phyloP scores from a whole-genome alignment of 2,113 vertebrate species.

The Neodon shergylaensis region DNA sequence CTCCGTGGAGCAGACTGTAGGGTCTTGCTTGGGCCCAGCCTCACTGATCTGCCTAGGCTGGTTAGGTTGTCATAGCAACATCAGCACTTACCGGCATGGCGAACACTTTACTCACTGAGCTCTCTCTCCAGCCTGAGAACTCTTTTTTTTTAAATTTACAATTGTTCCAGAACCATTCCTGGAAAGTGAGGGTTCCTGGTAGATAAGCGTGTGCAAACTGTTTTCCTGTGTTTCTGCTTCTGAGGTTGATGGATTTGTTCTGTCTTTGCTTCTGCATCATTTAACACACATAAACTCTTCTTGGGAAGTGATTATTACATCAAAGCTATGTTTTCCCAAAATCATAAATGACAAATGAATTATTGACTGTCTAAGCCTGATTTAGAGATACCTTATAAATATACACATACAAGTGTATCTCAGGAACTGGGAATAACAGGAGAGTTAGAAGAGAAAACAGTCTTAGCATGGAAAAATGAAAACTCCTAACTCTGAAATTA shows the following conservation, averaged over 20 bases:
- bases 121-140: not conserved
- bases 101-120: not conserved
- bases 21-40: not conserved
- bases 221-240: not conserved
- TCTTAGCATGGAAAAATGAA: not conserved
- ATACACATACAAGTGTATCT: not conserved
- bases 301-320: slow-evolving; percentile 35
- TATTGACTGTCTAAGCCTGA: not conserved
- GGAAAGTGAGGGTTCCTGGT: not conserved
- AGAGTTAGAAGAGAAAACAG: not conserved
- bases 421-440: not conserved
- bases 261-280: not conserved
- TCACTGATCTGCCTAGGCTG: not conserved
- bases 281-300: not conserved
- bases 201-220: not conserved
- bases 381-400: slow-evolving; percentile 16
- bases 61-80: not conserved
- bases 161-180: not conserved
- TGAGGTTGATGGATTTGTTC: not conserved
- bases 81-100: not conserved
- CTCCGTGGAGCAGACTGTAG: not conserved
- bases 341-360: slow-evolving; percentile 19
- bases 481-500: slow-evolving; percentile 9
- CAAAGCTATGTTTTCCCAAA: slow-evolving; percentile 22
- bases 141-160: not conserved